Base-by-base conservation (phyloP, 1,140 invertebrate genomes). In the Saxidomus purpurata region DNA sequence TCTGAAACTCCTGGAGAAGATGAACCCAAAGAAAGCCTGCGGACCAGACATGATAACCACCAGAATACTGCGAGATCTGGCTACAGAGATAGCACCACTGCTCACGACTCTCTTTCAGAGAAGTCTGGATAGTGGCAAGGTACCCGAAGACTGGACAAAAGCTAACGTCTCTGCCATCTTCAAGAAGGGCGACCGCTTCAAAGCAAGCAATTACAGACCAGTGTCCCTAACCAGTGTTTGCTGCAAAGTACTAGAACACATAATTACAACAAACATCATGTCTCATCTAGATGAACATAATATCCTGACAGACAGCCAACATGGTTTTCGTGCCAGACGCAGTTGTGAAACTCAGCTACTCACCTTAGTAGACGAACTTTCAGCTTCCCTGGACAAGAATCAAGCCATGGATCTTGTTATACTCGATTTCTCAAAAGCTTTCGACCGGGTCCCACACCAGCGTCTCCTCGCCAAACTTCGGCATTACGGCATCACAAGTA, bases 11-110 rank as follows among this genome's bases (percentile, higher is more conserved):
- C 71, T 87, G 47, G 25, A 40, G 31, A 63, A 38, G 3, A 34
- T 87, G 8, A 83, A 90, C 47, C 89, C 84, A 22, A 31, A 74
- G 40, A 87, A 90, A 47, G 89, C 89, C 11, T 22, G 11, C 0
- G 89, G 85, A 4, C 89, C 89, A 40, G 89, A 77, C 38, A 71
- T 49, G 31, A 82, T 90, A 22, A 22, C 77, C 0, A n/a, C 63
- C 4, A 17, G 80, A 11, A 49, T 87, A 6, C 38, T 87, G 34
- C 59, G 61, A 38, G 59, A 84, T n/a, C 83, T 90, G 31, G 81
- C 61, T 2, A 3, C 22, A 38, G 74, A 86, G 63, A 13, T 85
- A 0, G 83, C 89, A 22, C 59, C 82, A 55, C 28, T 38, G n/a
- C 63, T 83, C 6, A 61, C 38, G 22, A 1, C 11, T 28, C 25